Evolutionary conservation across 2,888 invertebrate genomes (phyloP).

Genomic region (Idaea straminata): DNA sequence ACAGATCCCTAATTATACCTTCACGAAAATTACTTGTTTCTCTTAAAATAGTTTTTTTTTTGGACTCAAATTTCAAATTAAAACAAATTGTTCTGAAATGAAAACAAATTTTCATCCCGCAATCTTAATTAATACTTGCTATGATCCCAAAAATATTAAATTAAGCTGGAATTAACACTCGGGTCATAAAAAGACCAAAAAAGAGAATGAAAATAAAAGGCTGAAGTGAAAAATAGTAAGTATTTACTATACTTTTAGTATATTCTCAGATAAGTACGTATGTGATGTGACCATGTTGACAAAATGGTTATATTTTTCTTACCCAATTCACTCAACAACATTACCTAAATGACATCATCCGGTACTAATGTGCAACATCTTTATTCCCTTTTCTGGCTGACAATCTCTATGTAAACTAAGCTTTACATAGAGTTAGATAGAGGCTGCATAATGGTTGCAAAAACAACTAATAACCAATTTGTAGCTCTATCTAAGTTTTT

Average conservation of each 20-base stretch:
- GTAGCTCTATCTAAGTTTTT: too few relatives aligned
- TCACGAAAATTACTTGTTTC: neutral
- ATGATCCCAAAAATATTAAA: constrained; percentile 1
- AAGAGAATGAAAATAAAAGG: neutral
- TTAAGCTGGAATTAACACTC: neutral
- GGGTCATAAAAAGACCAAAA: neutral
- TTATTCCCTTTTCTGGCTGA: too few relatives aligned
- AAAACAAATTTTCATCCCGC: neutral
- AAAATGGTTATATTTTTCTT: neutral
- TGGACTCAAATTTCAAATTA: neutral
- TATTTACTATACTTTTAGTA: neutral
- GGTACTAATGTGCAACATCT: too few relatives aligned
- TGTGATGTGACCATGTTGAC: neutral
- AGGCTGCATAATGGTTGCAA: too few relatives aligned
- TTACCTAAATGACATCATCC: too few relatives aligned
- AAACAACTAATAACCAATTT: too few relatives aligned
- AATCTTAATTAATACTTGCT: neutral
- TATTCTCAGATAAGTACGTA: neutral
- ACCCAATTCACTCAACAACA: neutral
- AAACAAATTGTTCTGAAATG: neutral
- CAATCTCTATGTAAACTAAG: too few relatives aligned
- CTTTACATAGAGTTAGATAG: too few relatives aligned
- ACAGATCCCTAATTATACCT: neutral
- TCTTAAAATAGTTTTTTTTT: neutral
- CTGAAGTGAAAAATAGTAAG: neutral